These are phyloP conservation scores for Coracias cyanogaster DNA, from an alignment of 2,797 vertebrate genomes.

Conservation along the genomic window DNA sequence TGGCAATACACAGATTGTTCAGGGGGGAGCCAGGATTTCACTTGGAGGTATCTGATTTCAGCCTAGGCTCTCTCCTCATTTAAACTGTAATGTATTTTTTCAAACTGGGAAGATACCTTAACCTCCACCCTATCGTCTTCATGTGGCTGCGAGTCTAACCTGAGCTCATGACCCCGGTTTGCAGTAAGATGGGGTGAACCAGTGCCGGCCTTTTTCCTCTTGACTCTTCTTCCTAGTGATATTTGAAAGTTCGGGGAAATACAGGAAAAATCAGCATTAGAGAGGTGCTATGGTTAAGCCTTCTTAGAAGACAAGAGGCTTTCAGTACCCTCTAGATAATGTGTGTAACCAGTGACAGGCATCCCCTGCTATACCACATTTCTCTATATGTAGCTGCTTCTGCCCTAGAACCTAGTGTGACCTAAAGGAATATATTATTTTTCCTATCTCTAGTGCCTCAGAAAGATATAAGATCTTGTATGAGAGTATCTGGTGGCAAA, in stretches of 20 bases:
- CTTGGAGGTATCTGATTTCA: not conserved
- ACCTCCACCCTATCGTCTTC: not conserved
- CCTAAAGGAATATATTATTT: not conserved
- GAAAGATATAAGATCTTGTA: not conserved
- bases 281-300: not conserved
- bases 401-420: not conserved
- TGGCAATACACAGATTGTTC: not conserved
- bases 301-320: not conserved
- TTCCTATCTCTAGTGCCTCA: not conserved
- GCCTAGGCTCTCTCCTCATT: not conserved
- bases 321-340: not conserved
- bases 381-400: not conserved
- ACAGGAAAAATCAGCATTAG: rapidly evolving
- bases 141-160: not conserved
- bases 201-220: not conserved
- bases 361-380: rapidly evolving
- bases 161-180: not conserved
- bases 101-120: not conserved
- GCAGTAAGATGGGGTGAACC: not conserved
- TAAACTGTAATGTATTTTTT: not conserved
- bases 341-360: not conserved
- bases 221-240: not conserved
- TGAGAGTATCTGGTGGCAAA: not conserved
- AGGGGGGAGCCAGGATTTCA: not conserved
- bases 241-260: not conserved